Conservation (phyloP, 1,140 invertebrate genomes). For the Lordiphosa stackelbergi region DNA sequence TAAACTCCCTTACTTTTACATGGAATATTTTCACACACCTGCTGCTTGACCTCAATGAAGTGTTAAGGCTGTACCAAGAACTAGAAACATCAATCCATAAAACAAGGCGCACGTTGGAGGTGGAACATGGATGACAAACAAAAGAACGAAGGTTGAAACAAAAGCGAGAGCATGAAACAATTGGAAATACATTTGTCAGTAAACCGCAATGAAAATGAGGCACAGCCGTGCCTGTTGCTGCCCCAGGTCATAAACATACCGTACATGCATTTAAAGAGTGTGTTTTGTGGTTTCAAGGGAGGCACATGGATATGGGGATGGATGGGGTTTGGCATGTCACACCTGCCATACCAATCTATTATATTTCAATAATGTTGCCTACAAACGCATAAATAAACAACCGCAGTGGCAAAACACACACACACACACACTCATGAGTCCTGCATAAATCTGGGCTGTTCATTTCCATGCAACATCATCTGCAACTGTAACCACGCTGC, state of each 20-base stretch:
- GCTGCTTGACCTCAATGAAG: conserved; percentile 38
- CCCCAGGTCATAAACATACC: conserved; percentile 20
- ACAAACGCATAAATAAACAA: conserved; percentile 63
- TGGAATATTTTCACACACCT: conserved; percentile 8
- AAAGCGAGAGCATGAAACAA: conserved; percentile 39
- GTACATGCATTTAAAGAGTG: conserved; percentile 7
- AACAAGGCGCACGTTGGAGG: conserved; percentile 49
- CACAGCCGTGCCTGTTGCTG: conserved; percentile 27
- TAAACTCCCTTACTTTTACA: too few relatives aligned
- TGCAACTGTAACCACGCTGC: conserved; percentile 23
- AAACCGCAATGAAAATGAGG: conserved; percentile 56
- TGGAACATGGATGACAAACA: conserved; percentile 8
- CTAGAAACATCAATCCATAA: too few relatives aligned
- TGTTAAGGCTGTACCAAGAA: conserved; percentile 16
- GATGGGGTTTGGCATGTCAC: conserved; percentile 28
- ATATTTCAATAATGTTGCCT: conserved; percentile 66
- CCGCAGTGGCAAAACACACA: conserved; percentile 42
- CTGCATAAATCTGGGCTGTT: conserved; percentile 36
- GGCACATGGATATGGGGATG: conserved; percentile 16
- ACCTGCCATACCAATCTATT: conserved; percentile 65
- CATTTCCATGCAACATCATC: conserved; percentile 34
- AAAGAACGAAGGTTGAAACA: conserved; percentile 1
- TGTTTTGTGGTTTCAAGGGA: conserved; percentile 35
- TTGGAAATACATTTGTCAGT: conserved; percentile 73
- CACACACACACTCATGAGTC: conserved; percentile 24